A percentile compares a stretch with the other conserved stretches of the same genome.
These are phyloP conservation scores for Nothobranchius kuhntae DNA, from an alignment of 2,113 vertebrate species.

Conservation along the genomic window DNA sequence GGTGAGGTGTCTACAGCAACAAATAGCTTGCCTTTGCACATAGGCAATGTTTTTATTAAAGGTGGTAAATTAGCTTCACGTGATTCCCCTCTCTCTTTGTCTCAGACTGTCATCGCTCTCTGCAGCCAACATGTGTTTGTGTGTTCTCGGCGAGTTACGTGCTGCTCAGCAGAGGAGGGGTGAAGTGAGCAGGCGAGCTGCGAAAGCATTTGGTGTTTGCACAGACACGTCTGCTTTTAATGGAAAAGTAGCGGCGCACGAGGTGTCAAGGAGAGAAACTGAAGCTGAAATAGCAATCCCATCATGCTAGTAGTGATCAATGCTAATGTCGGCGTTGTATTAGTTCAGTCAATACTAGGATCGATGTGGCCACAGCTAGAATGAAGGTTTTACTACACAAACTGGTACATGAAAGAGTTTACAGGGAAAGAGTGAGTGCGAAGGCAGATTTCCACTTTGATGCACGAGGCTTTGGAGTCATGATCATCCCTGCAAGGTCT, in stretches of 20 bases:
- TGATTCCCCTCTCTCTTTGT: background rate
- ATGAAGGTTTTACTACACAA: background rate
- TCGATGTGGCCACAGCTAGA: background rate
- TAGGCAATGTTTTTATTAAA: background rate
- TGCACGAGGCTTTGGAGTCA: background rate
- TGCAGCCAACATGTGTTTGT: background rate
- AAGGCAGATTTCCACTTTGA: conserved; percentile 2
- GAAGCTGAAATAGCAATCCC: background rate
- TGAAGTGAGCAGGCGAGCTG: background rate
- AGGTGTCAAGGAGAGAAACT: background rate
- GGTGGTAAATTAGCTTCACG: background rate
- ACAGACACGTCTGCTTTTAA: background rate
- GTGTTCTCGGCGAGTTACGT: background rate
- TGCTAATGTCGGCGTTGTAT: background rate
- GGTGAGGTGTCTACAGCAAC: background rate
- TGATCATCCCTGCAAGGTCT: background rate
- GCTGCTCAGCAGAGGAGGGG: background rate
- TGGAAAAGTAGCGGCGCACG: background rate
- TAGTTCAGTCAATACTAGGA: background rate
- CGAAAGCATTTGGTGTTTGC: background rate
- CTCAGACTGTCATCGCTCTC: background rate
- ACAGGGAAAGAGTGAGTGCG: background rate
- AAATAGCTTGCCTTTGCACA: background rate
- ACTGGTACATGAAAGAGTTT: background rate
- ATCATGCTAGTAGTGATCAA: background rate